Base-by-base conservation (phyloP, 2,113 vertebrate species). In the Pardalotus punctatus region DNA sequence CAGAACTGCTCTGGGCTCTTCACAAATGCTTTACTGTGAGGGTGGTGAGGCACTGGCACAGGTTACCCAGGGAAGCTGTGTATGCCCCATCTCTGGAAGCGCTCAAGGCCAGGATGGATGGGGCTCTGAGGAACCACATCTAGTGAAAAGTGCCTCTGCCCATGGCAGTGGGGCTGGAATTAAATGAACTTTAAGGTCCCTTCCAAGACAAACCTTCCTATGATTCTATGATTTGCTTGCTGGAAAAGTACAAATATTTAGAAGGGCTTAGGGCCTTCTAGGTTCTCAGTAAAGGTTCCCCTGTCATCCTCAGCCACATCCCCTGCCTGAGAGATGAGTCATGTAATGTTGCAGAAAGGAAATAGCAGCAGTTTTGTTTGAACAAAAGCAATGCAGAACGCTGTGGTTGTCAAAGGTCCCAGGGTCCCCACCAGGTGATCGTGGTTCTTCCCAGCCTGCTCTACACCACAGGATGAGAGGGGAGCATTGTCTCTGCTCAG, bases 331-430 rank as follows among this genome's bases (percentile, higher is more conserved):
- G 70, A 54, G 15, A 23, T 31, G 38, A 82, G 48, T 72, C 53
- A 85, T 0, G 0, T 15, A 18, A 18, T 23, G 23, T 60, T n/a
- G 17, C 38, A 47, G 45, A 91, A 80, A 51, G 38, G 48, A 94
- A 88, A 76, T 2, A n/a, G 3, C 33, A 35, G 20, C 0, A 1
- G n/a, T 22, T 76, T 29, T 18, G 18, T 36, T 48, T 38, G 24
- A 96, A n/a, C 48, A 69, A 88, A 88, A 80, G 43, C 8, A 8
- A 2, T 5, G 31, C 27, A 62, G 33, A 38, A 31, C 1, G 0
- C 6, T 20, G 31, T 25, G 10, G 9, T 20, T 74, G 23, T 42
- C 66, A 62, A 35, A 79, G 7, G 35, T 50, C 33, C 18, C n/a
- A 27, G 33, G 12, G 23, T 36, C 25, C 15, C 25, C 33, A 35